phyloP scores from a whole-genome alignment of 2,797 vertebrate genomes.

The Poeciliopsis gracilis region DNA sequence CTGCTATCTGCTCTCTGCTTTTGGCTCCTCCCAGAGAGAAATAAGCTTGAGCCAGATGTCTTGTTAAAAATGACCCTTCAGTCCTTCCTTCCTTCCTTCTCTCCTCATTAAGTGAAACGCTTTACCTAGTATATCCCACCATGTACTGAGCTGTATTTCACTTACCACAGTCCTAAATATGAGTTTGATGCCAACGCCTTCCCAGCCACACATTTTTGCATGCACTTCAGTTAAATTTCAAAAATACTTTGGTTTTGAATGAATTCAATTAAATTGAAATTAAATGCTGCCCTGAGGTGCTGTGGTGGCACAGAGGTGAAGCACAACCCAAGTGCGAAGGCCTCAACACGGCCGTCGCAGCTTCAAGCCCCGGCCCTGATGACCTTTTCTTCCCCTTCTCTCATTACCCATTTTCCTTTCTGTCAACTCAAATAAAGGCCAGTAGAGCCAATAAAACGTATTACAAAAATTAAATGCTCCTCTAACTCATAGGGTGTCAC shows the following conservation, averaged over 20 bases:
- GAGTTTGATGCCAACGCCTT: constrained; percentile 17
- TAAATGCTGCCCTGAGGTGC: not conserved
- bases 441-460: too few species aligned
- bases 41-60: constrained; percentile 72
- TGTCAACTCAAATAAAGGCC: too few species aligned
- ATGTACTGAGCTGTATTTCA: constrained; percentile 53
- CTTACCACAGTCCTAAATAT: constrained; percentile 41
- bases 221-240: not conserved
- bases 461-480: too few species aligned
- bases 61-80: constrained; percentile 68
- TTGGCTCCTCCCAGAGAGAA: constrained; percentile 52
- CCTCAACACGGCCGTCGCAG: too few species aligned
- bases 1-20: constrained; percentile 38
- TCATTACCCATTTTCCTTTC: too few species aligned
- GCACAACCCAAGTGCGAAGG: too few species aligned
- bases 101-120: constrained; percentile 67
- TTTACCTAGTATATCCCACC: constrained; percentile 59
- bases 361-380: too few species aligned
- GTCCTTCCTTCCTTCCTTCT: constrained; percentile 66
- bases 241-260: not conserved
- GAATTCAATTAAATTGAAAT: not conserved
- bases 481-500: too few species aligned
- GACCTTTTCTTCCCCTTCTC: too few species aligned
- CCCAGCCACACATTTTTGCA: constrained; percentile 12
- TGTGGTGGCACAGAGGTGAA: too few species aligned